These are phyloP conservation scores for Mastomys natalensis DNA, from an alignment of 2,113 vertebrate genomes.

Conservation along the genomic window DNA sequence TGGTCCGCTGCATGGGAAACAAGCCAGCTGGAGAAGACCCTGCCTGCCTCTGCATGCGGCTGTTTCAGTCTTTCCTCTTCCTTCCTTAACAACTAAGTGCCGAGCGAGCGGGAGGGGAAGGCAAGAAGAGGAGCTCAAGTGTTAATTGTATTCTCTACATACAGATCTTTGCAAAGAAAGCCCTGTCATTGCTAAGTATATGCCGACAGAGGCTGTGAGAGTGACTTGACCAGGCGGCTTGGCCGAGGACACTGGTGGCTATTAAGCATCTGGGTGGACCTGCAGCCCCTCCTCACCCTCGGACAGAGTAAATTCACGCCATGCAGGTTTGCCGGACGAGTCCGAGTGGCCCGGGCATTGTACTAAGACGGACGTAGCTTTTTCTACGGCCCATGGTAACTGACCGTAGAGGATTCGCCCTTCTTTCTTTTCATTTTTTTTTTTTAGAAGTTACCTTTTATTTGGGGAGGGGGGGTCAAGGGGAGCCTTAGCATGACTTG, in stretches of 20 bases:
- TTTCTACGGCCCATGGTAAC: slow-evolving; percentile 91
- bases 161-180: slow-evolving; percentile 97
- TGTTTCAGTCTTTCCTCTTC: slow-evolving; percentile 86
- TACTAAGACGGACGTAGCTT: slow-evolving; percentile 90
- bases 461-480: slow-evolving; percentile 82
- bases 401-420: slow-evolving; percentile 89
- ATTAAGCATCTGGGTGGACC: slow-evolving; percentile 91
- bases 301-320: slow-evolving; percentile 90
- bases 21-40: slow-evolving; percentile 88
- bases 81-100: slow-evolving; percentile 88
- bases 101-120: slow-evolving; percentile 87
- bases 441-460: slow-evolving; percentile 85
- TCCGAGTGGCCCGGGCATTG: slow-evolving; percentile 87
- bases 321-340: slow-evolving; percentile 90
- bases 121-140: slow-evolving; percentile 91
- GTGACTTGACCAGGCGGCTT: slow-evolving; percentile 93
- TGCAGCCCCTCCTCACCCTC: slow-evolving; percentile 90
- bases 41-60: slow-evolving; percentile 93
- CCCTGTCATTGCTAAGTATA: slow-evolving; percentile 96
- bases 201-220: slow-evolving; percentile 95
- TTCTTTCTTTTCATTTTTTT: slow-evolving; percentile 83
- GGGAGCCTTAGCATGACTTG: slow-evolving; percentile 94
- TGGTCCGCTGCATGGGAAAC: slow-evolving; percentile 90
- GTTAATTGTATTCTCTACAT: slow-evolving; percentile 96
- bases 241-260: slow-evolving; percentile 90